A percentile compares a stretch with the other conserved stretches of the same genome.
Evolutionary conservation across 2,113 vertebrate genomes (phyloP).

Genomic region (Vireo altiloquus): DNA sequence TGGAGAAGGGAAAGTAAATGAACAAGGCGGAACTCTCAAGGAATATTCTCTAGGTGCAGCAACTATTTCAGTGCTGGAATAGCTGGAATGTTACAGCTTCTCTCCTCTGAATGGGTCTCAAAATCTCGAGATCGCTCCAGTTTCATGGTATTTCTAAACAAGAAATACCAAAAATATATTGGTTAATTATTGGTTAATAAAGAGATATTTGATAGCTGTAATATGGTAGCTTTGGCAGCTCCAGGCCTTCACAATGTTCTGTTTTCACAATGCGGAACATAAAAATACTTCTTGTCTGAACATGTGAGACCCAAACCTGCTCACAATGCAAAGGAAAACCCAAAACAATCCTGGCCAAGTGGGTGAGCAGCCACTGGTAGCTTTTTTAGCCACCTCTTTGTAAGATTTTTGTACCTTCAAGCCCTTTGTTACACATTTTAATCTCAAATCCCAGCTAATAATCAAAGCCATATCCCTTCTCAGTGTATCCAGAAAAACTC

Average conservation of each 20-base stretch:
- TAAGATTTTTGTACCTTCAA: background rate
- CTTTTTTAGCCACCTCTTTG: background rate
- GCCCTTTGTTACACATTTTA: background rate
- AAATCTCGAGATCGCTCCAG: background rate
- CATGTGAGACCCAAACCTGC: background rate
- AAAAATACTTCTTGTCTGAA: background rate
- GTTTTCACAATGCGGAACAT: background rate
- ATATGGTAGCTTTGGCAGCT: background rate
- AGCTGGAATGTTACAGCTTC: background rate
- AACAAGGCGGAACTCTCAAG: fast-evolving
- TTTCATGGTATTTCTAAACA: background rate
- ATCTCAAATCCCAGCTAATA: background rate
- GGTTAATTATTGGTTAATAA: background rate
- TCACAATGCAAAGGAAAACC: background rate
- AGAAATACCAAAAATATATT: background rate
- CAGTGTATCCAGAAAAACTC: background rate
- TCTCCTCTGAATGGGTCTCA: background rate
- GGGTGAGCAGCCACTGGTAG: background rate
- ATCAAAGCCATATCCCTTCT: background rate
- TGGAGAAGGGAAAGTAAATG: background rate
- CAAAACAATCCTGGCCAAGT: background rate
- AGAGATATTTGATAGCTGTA: background rate
- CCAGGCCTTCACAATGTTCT: background rate
- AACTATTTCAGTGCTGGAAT: background rate
- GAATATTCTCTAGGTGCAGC: background rate